A percentile compares a stretch with the other conserved stretches of the same genome.
Conservation (phyloP, 1,140 invertebrate genomes). For the Ridgeia piscesae region DNA sequence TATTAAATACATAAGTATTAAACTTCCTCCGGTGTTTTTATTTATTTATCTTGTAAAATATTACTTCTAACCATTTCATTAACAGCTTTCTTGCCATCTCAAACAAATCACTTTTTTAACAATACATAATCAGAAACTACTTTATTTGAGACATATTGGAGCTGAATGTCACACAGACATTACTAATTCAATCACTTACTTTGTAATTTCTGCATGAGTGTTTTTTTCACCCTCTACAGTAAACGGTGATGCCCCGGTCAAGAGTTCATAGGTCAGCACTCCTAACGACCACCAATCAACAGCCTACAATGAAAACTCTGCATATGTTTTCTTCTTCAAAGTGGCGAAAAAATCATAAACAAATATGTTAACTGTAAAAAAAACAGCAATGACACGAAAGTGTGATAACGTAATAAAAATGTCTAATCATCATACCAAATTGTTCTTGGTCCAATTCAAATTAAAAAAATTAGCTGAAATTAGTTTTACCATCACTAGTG, state of each 20-base stretch:
- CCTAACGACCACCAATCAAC: slow-evolving; percentile 98
- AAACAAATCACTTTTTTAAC: not conserved
- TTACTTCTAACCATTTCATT: not conserved
- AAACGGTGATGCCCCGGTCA: slow-evolving; percentile 97
- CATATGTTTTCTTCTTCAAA: not conserved
- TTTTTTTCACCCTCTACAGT: slow-evolving; percentile 91
- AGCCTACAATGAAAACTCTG: slow-evolving; percentile 65
- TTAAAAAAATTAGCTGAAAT: too few relatives aligned
- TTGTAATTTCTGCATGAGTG: slow-evolving; percentile 89
- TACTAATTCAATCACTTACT: slow-evolving; percentile 55
- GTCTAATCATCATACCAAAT: too few relatives aligned
- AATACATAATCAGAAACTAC: not conserved
- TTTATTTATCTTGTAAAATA: not conserved
- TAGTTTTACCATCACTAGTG: too few relatives aligned
- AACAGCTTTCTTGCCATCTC: not conserved
- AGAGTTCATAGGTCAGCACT: slow-evolving; percentile 92
- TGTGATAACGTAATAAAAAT: too few relatives aligned
- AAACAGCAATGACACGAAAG: too few relatives aligned
- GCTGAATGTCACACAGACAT: not conserved
- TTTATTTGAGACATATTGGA: not conserved
- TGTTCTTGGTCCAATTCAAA: too few relatives aligned
- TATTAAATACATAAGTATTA: too few relatives aligned
- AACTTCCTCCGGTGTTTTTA: too few relatives aligned
- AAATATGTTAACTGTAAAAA: too few relatives aligned
- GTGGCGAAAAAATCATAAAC: too few relatives aligned